These are phyloP conservation scores for Plagiodera versicolora DNA, from an alignment of 2,888 invertebrate species.

Conservation along the genomic window DNA sequence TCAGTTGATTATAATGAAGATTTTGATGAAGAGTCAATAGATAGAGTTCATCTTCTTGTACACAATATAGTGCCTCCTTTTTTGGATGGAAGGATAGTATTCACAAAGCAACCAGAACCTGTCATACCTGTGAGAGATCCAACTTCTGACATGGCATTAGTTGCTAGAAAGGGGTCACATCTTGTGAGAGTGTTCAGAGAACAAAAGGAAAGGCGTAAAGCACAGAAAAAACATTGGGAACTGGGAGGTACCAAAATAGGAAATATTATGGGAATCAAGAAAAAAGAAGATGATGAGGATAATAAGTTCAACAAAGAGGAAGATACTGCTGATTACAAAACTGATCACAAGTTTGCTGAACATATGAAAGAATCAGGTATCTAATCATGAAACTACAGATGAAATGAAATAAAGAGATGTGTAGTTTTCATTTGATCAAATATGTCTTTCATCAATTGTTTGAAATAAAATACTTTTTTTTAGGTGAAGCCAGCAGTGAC, in stretches of 20 bases:
- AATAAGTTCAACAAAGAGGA: slow-evolving; percentile 63
- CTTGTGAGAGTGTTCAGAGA: slow-evolving; percentile 90
- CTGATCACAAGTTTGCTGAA: slow-evolving; percentile 95
- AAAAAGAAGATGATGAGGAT: slow-evolving; percentile 78
- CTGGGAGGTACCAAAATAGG: slow-evolving; percentile 93
- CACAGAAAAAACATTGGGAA: slow-evolving; percentile 99
- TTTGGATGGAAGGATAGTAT: slow-evolving; percentile 96
- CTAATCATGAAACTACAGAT: too few relatives aligned
- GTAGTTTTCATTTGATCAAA: neutral
- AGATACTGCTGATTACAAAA: slow-evolving; percentile 83
- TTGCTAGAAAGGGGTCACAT: slow-evolving; percentile 91
- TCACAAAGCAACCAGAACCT: slow-evolving; percentile 98
- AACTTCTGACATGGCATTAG: slow-evolving; percentile 96
- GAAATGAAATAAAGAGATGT: too few relatives aligned
- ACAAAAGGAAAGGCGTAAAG: slow-evolving; percentile 94
- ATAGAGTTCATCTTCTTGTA: slow-evolving; percentile 92
- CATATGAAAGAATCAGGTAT: slow-evolving; percentile 76
- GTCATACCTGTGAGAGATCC: slow-evolving; percentile 97
- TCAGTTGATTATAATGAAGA: slow-evolving; percentile 87
- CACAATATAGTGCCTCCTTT: slow-evolving; percentile 99
- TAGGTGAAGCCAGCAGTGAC: slow-evolving; percentile 68
- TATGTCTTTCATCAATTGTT: slow-evolving; percentile 1
- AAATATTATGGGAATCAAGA: slow-evolving; percentile 94
- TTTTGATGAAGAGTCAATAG: slow-evolving; percentile 93
- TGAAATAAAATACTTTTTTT: too few relatives aligned